Percentiles rank a stretch among this genome's conserved stretches.
Evolutionary conservation across 2,797 vertebrate species (phyloP).

Genomic region (Smutsia temminckii): DNA sequence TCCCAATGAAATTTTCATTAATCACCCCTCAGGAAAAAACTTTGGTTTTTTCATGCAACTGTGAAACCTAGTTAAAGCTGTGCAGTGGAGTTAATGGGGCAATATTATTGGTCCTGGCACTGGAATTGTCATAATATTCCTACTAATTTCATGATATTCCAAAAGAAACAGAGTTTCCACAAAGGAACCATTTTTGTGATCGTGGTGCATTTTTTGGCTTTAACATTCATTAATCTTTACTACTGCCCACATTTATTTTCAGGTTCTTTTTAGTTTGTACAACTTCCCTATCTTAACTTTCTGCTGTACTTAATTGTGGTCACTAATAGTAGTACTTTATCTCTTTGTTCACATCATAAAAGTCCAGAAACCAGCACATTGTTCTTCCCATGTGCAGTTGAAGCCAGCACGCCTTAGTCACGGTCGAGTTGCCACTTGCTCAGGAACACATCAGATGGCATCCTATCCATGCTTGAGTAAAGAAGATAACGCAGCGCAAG

Average conservation of each 20-base stretch:
- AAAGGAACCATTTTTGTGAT: neutral
- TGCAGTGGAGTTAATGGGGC: neutral
- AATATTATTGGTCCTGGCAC: neutral
- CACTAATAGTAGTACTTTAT: neutral
- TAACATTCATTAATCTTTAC: neutral
- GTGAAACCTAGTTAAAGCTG: neutral
- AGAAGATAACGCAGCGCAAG: neutral
- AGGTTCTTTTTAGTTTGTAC: neutral
- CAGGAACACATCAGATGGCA: neutral
- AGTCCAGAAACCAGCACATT: neutral
- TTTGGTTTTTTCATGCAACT: neutral
- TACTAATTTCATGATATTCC: neutral
- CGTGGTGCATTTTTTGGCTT: neutral
- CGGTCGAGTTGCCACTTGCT: neutral
- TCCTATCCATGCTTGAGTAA: neutral
- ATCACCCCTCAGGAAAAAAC: neutral
- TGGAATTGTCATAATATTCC: neutral
- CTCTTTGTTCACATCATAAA: neutral
- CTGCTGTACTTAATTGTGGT: neutral
- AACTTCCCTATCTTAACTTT: neutral
- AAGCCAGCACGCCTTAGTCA: neutral
- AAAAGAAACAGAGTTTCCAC: neutral
- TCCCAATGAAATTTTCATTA: neutral
- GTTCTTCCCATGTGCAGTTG: neutral
- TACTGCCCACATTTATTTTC: neutral